Percentiles rank a stretch among this genome's conserved stretches.
Conservation (phyloP, 1,140 invertebrate species). For the Oscheius sp. region DNA sequence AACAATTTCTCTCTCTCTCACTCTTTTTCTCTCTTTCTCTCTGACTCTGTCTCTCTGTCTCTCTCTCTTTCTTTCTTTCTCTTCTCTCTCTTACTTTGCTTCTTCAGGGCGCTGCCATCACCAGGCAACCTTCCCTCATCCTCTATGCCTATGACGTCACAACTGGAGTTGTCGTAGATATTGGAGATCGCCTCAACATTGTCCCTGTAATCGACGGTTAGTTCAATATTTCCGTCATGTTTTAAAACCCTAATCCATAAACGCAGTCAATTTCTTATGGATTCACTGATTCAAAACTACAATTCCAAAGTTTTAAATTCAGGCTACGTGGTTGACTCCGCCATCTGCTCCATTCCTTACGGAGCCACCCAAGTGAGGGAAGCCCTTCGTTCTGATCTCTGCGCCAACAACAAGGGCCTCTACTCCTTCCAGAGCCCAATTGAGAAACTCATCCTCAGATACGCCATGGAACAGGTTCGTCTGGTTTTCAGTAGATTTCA, state of each 20-base stretch:
- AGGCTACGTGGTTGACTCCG: conserved; percentile 61
- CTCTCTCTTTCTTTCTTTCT: no score
- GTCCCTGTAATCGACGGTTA: conserved; percentile 69
- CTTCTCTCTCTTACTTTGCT: no score
- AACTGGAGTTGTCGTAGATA: conserved; percentile 70
- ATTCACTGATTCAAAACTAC: neutral
- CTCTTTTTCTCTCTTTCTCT: no score
- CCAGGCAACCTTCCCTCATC: conserved; percentile 68
- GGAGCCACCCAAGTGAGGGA: conserved; percentile 67
- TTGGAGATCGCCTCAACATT: conserved; percentile 70
- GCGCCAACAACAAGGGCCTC: conserved; percentile 48
- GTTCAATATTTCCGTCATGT: conserved; percentile 22
- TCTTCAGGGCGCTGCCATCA: conserved; percentile 66
- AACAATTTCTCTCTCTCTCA: no score
- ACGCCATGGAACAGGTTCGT: conserved; percentile 63
- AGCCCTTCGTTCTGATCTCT: conserved; percentile 59
- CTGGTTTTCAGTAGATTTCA: neutral
- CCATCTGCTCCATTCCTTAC: conserved; percentile 62
- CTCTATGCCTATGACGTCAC: conserved; percentile 70
- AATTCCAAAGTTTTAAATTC: neutral
- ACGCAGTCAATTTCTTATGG: no score
- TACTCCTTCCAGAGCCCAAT: conserved; percentile 62
- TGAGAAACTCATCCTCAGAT: conserved; percentile 62
- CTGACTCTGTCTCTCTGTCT: no score
- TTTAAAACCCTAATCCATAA: neutral